Evolutionary conservation across 2,888 invertebrate genomes (phyloP).

Genomic region (Chironomus riparius): DNA sequence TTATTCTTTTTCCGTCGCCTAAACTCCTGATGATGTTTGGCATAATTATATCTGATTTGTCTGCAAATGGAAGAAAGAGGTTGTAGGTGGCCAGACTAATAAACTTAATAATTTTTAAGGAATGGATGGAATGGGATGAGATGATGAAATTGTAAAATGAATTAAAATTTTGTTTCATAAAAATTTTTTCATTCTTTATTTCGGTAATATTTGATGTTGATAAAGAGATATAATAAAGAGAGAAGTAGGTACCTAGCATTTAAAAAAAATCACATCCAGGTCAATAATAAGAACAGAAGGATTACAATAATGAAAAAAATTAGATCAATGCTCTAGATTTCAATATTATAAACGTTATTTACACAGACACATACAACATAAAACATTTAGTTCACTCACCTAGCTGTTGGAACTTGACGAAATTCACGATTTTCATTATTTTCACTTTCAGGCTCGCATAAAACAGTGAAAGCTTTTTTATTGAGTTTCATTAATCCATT

Average conservation of each 20-base stretch:
- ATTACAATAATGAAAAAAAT: not conserved
- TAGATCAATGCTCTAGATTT: not conserved
- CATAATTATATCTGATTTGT: conserved; percentile 24
- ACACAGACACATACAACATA: not conserved
- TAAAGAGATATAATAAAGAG: too few relatives aligned
- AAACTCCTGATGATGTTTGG: conserved; percentile 23
- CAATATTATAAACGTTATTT: not conserved
- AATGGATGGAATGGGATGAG: not conserved
- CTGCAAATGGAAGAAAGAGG: conserved; percentile 10
- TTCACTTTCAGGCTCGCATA: conserved; percentile 9
- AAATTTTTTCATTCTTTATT: not conserved
- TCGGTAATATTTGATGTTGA: not conserved
- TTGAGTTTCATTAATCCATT: not conserved
- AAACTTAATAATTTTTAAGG: not conserved
- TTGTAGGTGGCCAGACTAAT: not conserved
- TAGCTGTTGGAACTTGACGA: not conserved
- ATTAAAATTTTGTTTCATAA: not conserved
- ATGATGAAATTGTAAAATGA: not conserved
- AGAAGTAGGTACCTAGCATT: too few relatives aligned
- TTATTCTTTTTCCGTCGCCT: conserved; percentile 13
- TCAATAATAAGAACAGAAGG: not conserved
- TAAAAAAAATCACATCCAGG: not conserved
- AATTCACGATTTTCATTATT: not conserved
- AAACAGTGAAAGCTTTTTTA: conserved; percentile 9
- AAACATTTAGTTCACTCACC: conserved; percentile 2